Base-by-base conservation (phyloP, 1,140 invertebrate genomes). In the Tetraneura akinire region DNA sequence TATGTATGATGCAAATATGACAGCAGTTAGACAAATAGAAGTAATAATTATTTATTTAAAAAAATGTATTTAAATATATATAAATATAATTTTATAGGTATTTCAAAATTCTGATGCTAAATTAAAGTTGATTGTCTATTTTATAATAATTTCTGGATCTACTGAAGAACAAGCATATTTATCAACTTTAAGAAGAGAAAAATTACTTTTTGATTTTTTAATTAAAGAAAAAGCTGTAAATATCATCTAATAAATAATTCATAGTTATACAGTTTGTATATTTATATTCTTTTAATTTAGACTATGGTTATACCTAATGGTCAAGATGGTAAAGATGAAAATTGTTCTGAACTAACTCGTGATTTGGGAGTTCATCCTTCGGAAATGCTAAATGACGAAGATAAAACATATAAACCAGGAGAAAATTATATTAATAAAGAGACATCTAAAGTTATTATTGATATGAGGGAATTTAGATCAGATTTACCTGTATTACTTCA, bases 391-490 rank as follows among this genome's bases (percentile, higher is more conserved):
- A 86, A 87, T 57, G 83, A 85, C 26, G 82, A 85, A 76, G 82
- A 81, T 23, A 81, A 85, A 81, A 89, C 87, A 85, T 91, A 89
- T 16, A 87, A 92, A 49, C 90, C 91, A 87, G 93, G 91, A 76
- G 93, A 87, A 82, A 49, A 84, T 5, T 81, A 84, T 82, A 74
- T 80, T 66, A 81, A 82, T 51, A 73, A 74, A 18, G 86, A 87
- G 62, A 87, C 87, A 42, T 88, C 89, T 1, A 85, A 91, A 84
- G 87, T 99, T 16, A 94, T 99, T 83, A 96, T 99, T 26, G 98
- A 99, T 86, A 97, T 98, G 92, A 89, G 98, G 84, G 98, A 99
- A 87, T 99, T 99, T 85, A 90, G 97, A 66, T 97, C 96, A 82
- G 97, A 99, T 86, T 87, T 99, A 21, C 98, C 98, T 0, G 92